Evolutionary conservation across 2,113 vertebrate genomes (phyloP).

Genomic region (Brachyhypopomus gauderio): DNA sequence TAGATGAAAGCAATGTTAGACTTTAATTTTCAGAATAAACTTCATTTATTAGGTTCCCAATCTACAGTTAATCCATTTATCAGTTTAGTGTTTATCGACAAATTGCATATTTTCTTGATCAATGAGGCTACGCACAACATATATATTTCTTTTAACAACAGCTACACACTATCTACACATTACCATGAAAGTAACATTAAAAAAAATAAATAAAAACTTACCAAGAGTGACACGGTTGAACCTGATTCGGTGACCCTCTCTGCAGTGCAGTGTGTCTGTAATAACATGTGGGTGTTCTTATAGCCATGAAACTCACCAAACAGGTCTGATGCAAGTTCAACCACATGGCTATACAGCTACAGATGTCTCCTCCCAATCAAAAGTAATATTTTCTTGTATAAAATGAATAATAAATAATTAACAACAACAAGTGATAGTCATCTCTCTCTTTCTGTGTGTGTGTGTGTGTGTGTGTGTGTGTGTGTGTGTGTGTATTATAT

Average conservation of each 20-base stretch:
- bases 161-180: background rate
- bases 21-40: background rate
- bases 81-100: background rate
- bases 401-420: background rate
- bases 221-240: constrained; percentile 20
- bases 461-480: too few species aligned
- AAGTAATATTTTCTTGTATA: background rate
- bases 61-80: too few species aligned
- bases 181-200: background rate
- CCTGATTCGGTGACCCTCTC: background rate
- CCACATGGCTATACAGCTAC: background rate
- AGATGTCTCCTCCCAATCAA: background rate
- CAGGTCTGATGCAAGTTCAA: constrained; percentile 32
- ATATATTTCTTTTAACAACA: too few species aligned
- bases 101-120: background rate
- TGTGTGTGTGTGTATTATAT: too few species aligned
- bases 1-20: too few species aligned
- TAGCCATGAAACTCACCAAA: constrained; percentile 45
- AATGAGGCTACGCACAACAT: too few species aligned
- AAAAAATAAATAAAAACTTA: constrained; percentile 39
- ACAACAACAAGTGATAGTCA: background rate
- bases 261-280: background rate
- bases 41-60: background rate
- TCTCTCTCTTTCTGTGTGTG: too few species aligned
- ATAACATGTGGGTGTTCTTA: background rate